phyloP scores from a whole-genome alignment of 2,113 vertebrate genomes.

The Corydoras sp. region DNA sequence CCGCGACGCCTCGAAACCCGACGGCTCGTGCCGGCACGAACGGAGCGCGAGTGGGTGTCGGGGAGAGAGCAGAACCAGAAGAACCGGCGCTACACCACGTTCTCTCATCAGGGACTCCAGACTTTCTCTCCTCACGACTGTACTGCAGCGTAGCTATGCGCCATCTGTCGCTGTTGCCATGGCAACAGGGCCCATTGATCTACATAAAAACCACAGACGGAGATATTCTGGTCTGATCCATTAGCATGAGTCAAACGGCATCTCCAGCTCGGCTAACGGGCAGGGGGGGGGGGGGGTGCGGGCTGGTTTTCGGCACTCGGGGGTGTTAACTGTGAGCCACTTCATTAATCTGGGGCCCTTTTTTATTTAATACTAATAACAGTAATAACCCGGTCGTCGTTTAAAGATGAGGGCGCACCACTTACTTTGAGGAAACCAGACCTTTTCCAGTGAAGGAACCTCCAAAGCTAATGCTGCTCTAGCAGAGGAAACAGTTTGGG shows the following conservation, averaged over 20 bases:
- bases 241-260: constrained; percentile 47
- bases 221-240: constrained; percentile 47
- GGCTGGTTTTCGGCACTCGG: constrained; percentile 24
- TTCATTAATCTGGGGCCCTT: neutral
- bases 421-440: too few relatives aligned
- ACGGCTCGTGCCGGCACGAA: constrained; percentile 22
- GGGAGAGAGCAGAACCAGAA: constrained; percentile 26
- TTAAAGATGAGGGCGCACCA: too few relatives aligned
- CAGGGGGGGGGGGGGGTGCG: constrained; percentile 35
- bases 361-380: too few relatives aligned
- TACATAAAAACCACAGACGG: constrained; percentile 48
- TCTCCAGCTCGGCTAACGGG: constrained; percentile 38
- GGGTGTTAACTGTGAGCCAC: constrained; percentile 21
- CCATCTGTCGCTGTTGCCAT: constrained; percentile 54
- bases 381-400: too few relatives aligned
- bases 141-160: constrained; percentile 44
- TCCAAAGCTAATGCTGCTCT: too few relatives aligned
- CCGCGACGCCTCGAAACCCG: constrained; percentile 11
- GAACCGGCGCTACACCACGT: constrained; percentile 31
- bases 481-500: too few relatives aligned
- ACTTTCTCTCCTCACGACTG: constrained; percentile 42
- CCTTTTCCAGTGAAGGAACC: too few relatives aligned
- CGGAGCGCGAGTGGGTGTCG: constrained; percentile 35
- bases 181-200: constrained; percentile 53
- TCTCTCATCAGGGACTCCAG: constrained; percentile 45